phyloP scores from a whole-genome alignment of 1,140 invertebrate genomes.

The Aradophagus sp. region DNA sequence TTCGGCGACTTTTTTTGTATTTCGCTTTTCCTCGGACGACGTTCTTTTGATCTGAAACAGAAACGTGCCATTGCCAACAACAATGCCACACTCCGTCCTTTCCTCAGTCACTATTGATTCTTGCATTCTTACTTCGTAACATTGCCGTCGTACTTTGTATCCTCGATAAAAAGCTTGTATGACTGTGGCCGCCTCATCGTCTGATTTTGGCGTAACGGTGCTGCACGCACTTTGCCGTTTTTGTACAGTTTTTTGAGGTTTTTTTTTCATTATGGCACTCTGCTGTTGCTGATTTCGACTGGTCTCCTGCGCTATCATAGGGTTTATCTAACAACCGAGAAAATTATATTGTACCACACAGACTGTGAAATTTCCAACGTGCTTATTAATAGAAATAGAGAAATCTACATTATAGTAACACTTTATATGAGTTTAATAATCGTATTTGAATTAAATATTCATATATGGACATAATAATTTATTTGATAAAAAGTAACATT shows the following conservation, averaged over 20 bases:
- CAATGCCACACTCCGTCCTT: neutral
- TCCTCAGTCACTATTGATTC: neutral
- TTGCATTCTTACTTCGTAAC: slow-evolving; percentile 75
- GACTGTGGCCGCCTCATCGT: slow-evolving; percentile 79
- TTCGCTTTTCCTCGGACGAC: slow-evolving; percentile 58
- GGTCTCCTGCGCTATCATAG: too few species aligned
- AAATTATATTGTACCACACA: too few species aligned
- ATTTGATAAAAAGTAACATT: too few species aligned
- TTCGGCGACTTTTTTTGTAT: slow-evolving; percentile 62
- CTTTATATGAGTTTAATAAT: too few species aligned
- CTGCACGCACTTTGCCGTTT: slow-evolving; percentile 11
- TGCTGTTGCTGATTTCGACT: too few species aligned
- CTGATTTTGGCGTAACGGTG: slow-evolving; percentile 60
- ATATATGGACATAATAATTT: too few species aligned
- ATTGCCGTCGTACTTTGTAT: slow-evolving; percentile 80
- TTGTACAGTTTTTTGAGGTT: slow-evolving; percentile 34
- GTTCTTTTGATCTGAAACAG: slow-evolving; percentile 60
- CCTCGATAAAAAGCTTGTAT: slow-evolving; percentile 84
- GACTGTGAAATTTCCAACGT: too few species aligned
- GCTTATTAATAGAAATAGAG: too few species aligned
- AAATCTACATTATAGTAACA: too few species aligned
- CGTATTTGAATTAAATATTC: too few species aligned
- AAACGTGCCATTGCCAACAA: neutral
- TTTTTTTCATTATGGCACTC: slow-evolving; percentile 11
- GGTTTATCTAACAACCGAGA: too few species aligned